These are phyloP conservation scores for Poeciliopsis presidionis DNA, from an alignment of 2,797 vertebrate species.

Conservation along the genomic window DNA sequence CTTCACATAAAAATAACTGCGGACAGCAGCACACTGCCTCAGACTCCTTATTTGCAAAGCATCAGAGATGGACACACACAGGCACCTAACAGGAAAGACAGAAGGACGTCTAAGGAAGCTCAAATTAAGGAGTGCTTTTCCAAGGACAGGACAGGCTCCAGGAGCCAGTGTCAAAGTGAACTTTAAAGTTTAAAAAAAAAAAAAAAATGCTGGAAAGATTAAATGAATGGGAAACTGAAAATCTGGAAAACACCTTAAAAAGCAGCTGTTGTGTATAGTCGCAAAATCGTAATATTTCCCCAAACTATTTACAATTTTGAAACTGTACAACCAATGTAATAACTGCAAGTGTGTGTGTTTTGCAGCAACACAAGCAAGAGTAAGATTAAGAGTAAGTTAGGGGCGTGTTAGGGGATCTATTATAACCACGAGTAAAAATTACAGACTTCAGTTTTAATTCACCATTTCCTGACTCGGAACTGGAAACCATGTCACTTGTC, in stretches of 20 bases:
- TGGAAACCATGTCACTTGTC: neutral
- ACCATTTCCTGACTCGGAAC: too few species aligned
- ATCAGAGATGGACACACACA: neutral
- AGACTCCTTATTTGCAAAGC: neutral
- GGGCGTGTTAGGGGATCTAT: too few species aligned
- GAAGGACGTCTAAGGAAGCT: neutral
- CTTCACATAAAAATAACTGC: neutral
- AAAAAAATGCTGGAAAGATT: neutral
- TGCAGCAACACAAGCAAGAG: neutral
- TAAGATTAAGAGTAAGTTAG: neutral
- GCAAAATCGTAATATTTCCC: neutral
- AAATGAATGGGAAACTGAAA: neutral
- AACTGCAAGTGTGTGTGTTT: neutral
- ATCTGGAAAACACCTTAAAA: neutral
- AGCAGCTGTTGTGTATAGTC: neutral
- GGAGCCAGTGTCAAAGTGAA: slow-evolving; percentile 17
- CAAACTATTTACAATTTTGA: neutral
- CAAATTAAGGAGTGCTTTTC: neutral
- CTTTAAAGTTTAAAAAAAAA: slow-evolving; percentile 1
- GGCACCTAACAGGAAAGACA: neutral
- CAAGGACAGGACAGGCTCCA: slow-evolving; percentile 11
- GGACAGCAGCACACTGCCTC: slow-evolving; percentile 3
- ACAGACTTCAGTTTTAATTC: too few species aligned
- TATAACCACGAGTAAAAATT: too few species aligned
- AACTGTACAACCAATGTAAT: neutral